Evolutionary conservation across 2,888 invertebrate genomes (phyloP).

Genomic region (Volucella inflata): DNA sequence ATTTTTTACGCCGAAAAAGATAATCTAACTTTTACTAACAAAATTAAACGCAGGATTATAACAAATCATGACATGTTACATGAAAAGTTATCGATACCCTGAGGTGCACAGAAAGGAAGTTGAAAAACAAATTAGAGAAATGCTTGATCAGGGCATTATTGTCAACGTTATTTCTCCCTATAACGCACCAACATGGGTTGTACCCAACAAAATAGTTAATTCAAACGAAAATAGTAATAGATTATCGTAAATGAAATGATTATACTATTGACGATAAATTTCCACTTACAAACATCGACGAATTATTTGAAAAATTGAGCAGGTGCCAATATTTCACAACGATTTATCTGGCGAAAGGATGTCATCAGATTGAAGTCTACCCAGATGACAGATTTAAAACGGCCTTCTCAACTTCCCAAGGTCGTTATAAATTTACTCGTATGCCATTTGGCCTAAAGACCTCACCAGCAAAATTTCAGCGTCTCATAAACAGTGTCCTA

Average conservation of each 20-base stretch:
- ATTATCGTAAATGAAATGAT: slow-evolving; percentile 31
- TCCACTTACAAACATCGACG: slow-evolving; percentile 76
- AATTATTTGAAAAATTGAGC: slow-evolving; percentile 78
- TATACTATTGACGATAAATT: slow-evolving; percentile 72
- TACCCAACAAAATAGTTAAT: slow-evolving; percentile 69
- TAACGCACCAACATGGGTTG: slow-evolving; percentile 75
- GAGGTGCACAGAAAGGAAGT: slow-evolving; percentile 63
- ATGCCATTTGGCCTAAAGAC: slow-evolving; percentile 75
- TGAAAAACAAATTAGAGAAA: slow-evolving; percentile 56
- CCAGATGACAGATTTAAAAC: slow-evolving; percentile 74
- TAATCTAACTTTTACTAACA: slow-evolving; percentile 24
- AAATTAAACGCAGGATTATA: slow-evolving; percentile 36
- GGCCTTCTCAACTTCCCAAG: slow-evolving; percentile 76
- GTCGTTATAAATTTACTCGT: slow-evolving; percentile 79
- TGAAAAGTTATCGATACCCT: slow-evolving; percentile 60
- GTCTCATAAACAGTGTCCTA: too few relatives aligned
- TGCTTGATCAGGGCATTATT: slow-evolving; percentile 75
- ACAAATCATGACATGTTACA: slow-evolving; percentile 42
- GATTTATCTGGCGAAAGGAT: slow-evolving; percentile 77
- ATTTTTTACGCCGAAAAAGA: slow-evolving; percentile 18
- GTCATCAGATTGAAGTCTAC: slow-evolving; percentile 77
- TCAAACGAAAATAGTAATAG: slow-evolving; percentile 29
- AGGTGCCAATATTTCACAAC: slow-evolving; percentile 77
- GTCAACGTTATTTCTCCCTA: slow-evolving; percentile 74
- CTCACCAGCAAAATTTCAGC: too few relatives aligned